Conservation (phyloP, 2,797 vertebrate species). For the Chromobotia macracanthus region DNA sequence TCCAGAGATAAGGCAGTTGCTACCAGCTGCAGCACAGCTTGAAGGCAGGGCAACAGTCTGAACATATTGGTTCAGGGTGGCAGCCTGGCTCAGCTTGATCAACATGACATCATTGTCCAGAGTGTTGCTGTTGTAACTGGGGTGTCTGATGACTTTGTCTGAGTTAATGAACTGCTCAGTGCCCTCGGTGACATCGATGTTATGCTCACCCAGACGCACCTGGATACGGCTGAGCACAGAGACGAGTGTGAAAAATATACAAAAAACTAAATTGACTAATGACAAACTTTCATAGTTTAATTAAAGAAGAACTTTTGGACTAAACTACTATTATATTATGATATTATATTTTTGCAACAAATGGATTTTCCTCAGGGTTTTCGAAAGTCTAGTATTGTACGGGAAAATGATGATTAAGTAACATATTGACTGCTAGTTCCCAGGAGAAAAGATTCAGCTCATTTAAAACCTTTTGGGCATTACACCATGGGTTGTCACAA, state of each 20-base stretch:
- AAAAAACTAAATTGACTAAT: not conserved
- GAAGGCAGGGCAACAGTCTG: slow-evolving; percentile 75
- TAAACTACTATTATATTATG: not conserved
- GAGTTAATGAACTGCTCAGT: slow-evolving; percentile 81
- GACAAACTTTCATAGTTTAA: not conserved
- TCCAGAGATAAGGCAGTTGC: slow-evolving; percentile 81
- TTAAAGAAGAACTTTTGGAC: not conserved
- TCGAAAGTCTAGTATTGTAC: too few species aligned
- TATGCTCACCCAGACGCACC: slow-evolving; percentile 83
- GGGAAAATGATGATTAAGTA: too few species aligned
- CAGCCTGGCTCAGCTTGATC: slow-evolving; percentile 75
- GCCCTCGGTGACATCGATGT: slow-evolving; percentile 74
- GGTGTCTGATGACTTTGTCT: slow-evolving; percentile 76
- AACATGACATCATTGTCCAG: slow-evolving; percentile 82
- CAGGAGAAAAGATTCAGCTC: too few species aligned
- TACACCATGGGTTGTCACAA: too few species aligned
- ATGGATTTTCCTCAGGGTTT: not conserved
- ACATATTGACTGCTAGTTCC: too few species aligned
- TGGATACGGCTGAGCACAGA: slow-evolving; percentile 69
- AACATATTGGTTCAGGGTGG: slow-evolving; percentile 68
- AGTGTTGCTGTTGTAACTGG: slow-evolving; percentile 69
- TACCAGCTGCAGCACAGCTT: slow-evolving; percentile 72
- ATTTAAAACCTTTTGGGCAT: too few species aligned
- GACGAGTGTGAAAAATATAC: not conserved
- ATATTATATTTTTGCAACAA: not conserved